These are phyloP conservation scores for Choristoneura fumiferana DNA, from an alignment of 1,140 invertebrate species.

Conservation along the genomic window DNA sequence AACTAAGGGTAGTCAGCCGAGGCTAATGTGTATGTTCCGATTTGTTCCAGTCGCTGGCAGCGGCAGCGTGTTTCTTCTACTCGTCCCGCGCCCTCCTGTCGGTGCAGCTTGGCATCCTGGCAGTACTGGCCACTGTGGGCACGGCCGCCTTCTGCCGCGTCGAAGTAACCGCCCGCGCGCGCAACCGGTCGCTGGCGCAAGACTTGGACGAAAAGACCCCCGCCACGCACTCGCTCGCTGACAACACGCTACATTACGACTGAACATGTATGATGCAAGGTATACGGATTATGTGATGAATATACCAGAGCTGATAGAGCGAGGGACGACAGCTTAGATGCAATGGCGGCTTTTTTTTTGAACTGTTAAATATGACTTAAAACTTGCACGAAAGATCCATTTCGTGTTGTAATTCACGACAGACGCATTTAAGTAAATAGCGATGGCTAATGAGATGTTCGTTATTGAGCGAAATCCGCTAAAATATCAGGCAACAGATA, in stretches of 20 bases:
- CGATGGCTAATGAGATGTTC: too few species aligned
- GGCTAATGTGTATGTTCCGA: not conserved
- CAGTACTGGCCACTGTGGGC: constrained; percentile 86
- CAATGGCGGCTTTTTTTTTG: too few species aligned
- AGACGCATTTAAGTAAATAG: too few species aligned
- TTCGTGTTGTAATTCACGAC: too few species aligned
- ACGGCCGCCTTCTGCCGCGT: constrained; percentile 90
- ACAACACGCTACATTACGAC: constrained; percentile 66
- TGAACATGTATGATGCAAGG: constrained; percentile 31
- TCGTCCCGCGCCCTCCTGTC: constrained; percentile 87
- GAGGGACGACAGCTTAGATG: too few species aligned
- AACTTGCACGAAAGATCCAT: too few species aligned
- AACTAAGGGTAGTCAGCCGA: too few species aligned
- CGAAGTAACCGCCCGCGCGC: constrained; percentile 80
- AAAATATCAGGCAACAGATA: too few species aligned
- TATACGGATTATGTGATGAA: too few species aligned
- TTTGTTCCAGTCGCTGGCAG: constrained; percentile 89
- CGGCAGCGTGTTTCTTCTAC: constrained; percentile 94
- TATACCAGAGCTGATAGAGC: too few species aligned
- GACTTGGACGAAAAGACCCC: constrained; percentile 56
- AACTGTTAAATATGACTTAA: too few species aligned
- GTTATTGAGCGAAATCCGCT: too few species aligned
- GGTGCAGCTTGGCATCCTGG: constrained; percentile 89
- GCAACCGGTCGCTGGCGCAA: constrained; percentile 43
- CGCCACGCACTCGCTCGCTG: constrained; percentile 52